A percentile compares a stretch with the other conserved stretches of the same genome.
These are phyloP conservation scores for Lasiurus cinereus DNA, from an alignment of 2,113 vertebrate genomes.

Conservation along the genomic window DNA sequence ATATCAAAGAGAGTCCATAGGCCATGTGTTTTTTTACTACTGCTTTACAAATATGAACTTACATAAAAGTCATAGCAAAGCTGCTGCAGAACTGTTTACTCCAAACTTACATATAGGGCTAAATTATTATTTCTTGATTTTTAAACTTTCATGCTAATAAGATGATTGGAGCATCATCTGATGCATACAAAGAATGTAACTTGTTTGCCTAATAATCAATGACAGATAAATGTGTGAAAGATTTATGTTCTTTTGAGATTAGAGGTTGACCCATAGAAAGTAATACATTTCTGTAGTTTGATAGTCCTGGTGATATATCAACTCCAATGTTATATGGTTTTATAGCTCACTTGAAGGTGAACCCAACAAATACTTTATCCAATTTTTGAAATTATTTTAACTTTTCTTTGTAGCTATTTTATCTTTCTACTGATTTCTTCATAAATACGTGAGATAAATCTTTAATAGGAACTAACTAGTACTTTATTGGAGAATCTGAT, in stretches of 20 bases:
- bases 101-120: not conserved
- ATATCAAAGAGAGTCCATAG: not conserved
- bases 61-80: not conserved
- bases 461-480: not conserved
- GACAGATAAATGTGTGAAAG: not conserved
- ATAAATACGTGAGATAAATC: not conserved
- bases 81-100: not conserved
- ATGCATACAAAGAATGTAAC: not conserved
- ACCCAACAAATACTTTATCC: not conserved
- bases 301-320: not conserved
- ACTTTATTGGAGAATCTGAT: not conserved
- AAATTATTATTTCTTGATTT: constrained; percentile 10
- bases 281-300: not conserved
- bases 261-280: not conserved
- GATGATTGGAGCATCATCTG: not conserved
- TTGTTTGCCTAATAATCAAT: not conserved
- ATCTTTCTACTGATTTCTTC: constrained; percentile 1
- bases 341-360: not conserved
- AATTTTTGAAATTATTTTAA: not conserved
- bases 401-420: not conserved
- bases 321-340: not conserved
- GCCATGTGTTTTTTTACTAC: not conserved
- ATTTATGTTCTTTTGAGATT: not conserved
- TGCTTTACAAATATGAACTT: constrained; percentile 51
- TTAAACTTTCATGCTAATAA: not conserved